Evolutionary conservation across 2,113 vertebrate species (phyloP).

Genomic region (Hemiscyllium ocellatum): DNA sequence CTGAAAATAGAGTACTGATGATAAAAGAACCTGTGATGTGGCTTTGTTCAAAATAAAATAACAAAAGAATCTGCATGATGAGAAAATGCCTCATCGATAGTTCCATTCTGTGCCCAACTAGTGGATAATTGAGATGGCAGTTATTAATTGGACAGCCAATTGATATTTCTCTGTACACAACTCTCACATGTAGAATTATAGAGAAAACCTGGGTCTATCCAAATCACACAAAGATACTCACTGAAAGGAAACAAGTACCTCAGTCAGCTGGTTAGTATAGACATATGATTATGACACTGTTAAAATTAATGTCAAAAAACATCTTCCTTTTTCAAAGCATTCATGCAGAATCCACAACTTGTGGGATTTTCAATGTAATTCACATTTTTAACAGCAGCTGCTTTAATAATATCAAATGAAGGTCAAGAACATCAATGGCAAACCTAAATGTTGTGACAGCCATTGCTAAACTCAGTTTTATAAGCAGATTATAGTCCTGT

Average conservation of each 20-base stretch:
- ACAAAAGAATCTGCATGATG: background rate
- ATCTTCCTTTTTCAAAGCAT: slow-evolving; percentile 26
- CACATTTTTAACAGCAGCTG: slow-evolving; percentile 33
- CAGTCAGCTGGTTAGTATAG: slow-evolving; percentile 16
- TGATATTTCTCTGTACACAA: background rate
- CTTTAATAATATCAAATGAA: slow-evolving; percentile 36
- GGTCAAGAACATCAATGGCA: slow-evolving; percentile 34
- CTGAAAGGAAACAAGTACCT: background rate
- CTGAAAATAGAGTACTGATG: background rate
- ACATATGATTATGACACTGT: background rate
- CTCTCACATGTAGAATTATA: background rate
- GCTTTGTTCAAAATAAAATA: background rate
- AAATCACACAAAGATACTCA: background rate
- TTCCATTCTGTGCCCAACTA: background rate
- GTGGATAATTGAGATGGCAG: background rate
- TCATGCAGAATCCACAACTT: slow-evolving; percentile 23
- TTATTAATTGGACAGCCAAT: background rate
- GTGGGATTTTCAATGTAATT: slow-evolving; percentile 31
- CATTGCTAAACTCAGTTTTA: slow-evolving; percentile 30
- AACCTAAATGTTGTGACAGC: slow-evolving; percentile 36
- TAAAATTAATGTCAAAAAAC: slow-evolving; percentile 28
- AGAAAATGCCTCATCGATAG: background rate
- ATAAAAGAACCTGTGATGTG: background rate
- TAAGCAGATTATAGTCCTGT: slow-evolving; percentile 37
- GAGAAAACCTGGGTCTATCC: background rate